Evolutionary conservation across 1,140 invertebrate species (phyloP).

Genomic region (Penaeus chinensis): DNA sequence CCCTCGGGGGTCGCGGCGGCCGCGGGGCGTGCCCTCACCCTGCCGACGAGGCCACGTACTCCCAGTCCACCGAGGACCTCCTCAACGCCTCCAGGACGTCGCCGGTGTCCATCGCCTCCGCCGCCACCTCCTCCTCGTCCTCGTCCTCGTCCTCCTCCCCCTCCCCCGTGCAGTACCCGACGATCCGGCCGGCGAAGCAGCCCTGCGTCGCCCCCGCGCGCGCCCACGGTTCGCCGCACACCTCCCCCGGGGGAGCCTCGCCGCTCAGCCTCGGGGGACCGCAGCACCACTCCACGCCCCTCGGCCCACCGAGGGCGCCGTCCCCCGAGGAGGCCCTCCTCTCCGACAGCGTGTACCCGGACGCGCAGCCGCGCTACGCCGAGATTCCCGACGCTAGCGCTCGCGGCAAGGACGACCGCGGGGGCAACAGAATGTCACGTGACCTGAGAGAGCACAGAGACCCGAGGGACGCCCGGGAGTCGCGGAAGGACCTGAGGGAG

Average conservation of each 20-base stretch:
- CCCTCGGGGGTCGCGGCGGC: not conserved
- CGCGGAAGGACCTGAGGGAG: not conserved
- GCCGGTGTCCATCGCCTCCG: slow-evolving; percentile 38
- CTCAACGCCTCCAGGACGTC: slow-evolving; percentile 51
- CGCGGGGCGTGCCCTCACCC: not conserved
- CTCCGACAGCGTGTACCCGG: slow-evolving; percentile 57
- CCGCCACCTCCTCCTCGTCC: slow-evolving; percentile 11
- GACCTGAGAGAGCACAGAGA: slow-evolving; percentile 30
- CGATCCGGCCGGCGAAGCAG: slow-evolving; percentile 49
- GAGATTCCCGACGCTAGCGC: slow-evolving; percentile 32
- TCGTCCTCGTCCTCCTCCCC: slow-evolving; percentile 24
- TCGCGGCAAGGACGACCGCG: slow-evolving; percentile 6
- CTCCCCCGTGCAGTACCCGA: slow-evolving; percentile 47
- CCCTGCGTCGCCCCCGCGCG: slow-evolving; percentile 32
- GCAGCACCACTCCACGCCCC: slow-evolving; percentile 36
- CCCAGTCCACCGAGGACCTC: slow-evolving; percentile 57
- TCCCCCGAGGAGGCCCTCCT: slow-evolving; percentile 43
- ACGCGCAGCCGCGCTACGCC: slow-evolving; percentile 49
- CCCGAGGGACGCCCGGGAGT: not conserved
- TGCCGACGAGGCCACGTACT: slow-evolving; percentile 9
- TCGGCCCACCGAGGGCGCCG: not conserved
- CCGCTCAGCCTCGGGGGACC: slow-evolving; percentile 10
- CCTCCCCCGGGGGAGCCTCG: slow-evolving; percentile 11
- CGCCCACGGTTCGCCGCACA: not conserved
- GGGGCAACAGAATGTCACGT: slow-evolving; percentile 28